phyloP scores from a whole-genome alignment of 2,888 invertebrate genomes.

The Mechanitis mazaeus region DNA sequence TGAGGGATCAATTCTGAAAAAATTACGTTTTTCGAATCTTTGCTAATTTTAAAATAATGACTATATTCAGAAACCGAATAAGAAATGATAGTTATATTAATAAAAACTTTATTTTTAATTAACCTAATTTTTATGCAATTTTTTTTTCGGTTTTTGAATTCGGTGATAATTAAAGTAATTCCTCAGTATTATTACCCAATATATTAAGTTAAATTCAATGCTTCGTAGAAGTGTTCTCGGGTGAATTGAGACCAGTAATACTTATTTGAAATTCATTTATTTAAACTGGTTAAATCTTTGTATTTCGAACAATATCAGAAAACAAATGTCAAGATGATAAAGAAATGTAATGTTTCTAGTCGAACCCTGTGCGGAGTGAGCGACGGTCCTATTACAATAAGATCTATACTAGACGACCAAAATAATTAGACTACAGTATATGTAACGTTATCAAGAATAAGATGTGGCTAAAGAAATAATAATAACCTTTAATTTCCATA shows the following conservation, averaged over 20 bases:
- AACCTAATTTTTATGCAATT: too few species aligned
- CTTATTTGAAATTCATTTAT: constrained; percentile 53
- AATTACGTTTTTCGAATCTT: too few species aligned
- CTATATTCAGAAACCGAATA: too few species aligned
- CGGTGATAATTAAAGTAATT: too few species aligned
- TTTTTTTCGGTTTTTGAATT: too few species aligned
- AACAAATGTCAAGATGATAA: constrained; percentile 42
- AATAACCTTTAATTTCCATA: not conserved
- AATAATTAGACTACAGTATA: constrained; percentile 4
- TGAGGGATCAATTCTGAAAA: too few species aligned
- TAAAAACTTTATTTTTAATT: too few species aligned
- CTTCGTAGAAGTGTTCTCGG: constrained; percentile 6
- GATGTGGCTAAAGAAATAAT: constrained; percentile 2
- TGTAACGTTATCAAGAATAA: constrained; percentile 3
- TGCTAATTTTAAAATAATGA: too few species aligned
- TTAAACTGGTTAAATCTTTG: constrained; percentile 53
- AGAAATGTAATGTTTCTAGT: constrained; percentile 35
- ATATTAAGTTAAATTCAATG: not conserved
- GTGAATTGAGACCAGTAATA: constrained; percentile 45
- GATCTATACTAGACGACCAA: constrained; percentile 15
- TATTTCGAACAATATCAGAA: constrained; percentile 52
- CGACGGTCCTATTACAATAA: constrained; percentile 14
- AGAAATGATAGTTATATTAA: too few species aligned
- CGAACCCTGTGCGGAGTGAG: constrained; percentile 49
- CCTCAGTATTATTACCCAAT: too few species aligned